Conservation (phyloP, 2,888 invertebrate genomes). For the Lasioglossum zephyrum region DNA sequence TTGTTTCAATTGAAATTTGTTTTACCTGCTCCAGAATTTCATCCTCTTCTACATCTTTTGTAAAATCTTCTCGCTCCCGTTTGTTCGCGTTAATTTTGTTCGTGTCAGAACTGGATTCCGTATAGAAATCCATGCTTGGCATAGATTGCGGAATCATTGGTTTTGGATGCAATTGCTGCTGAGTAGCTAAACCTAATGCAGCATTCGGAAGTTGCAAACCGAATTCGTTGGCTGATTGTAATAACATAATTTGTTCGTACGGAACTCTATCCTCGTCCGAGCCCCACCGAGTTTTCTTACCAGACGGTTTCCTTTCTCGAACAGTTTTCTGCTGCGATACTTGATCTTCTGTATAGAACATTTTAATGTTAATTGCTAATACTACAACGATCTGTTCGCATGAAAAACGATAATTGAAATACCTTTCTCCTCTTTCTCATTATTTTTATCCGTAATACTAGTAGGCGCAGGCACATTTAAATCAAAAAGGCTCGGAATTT, state of each 20-base stretch:
- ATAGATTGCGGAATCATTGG: conserved; percentile 60
- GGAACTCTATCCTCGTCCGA: conserved; percentile 83
- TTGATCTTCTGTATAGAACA: conserved; percentile 63
- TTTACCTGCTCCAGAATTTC: conserved; percentile 73
- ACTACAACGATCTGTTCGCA: not conserved
- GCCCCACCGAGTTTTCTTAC: conserved; percentile 83
- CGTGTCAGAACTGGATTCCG: conserved; percentile 60
- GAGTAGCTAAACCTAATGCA: conserved; percentile 78
- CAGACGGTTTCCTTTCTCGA: conserved; percentile 79
- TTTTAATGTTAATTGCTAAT: not conserved
- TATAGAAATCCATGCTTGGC: conserved; percentile 65
- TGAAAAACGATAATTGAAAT: conserved; percentile 18
- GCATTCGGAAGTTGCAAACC: conserved; percentile 79
- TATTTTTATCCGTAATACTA: conserved; percentile 63
- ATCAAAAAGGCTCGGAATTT: conserved; percentile 84
- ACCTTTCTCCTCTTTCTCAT: conserved; percentile 79
- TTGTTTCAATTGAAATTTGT: not conserved
- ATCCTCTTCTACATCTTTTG: conserved; percentile 75
- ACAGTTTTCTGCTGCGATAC: conserved; percentile 66
- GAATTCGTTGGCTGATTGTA: conserved; percentile 81
- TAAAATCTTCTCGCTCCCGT: conserved; percentile 74
- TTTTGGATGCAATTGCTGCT: conserved; percentile 76
- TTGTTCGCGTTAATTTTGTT: conserved; percentile 59
- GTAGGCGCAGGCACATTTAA: conserved; percentile 80
- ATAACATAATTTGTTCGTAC: conserved; percentile 81